Conservation (phyloP, 2,888 invertebrate species). For the Ganaspis brasiliensis region DNA sequence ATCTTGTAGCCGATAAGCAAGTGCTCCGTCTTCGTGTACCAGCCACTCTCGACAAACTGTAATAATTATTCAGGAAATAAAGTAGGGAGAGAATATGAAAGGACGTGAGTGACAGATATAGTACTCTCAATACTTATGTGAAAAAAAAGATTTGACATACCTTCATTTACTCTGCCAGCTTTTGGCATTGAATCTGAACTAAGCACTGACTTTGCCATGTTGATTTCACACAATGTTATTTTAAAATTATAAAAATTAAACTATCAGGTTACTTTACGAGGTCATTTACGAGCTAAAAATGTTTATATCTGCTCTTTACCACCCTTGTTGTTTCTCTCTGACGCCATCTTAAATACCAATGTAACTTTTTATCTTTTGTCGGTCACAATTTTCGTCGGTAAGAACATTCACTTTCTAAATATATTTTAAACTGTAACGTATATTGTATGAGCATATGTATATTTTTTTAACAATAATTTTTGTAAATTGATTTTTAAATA, state of each 20-base stretch:
- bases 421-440: no score
- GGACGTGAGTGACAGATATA: slow-evolving; percentile 45
- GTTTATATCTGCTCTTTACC: slow-evolving; percentile 7
- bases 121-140: slow-evolving; percentile 24
- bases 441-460: no score
- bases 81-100: slow-evolving; percentile 38
- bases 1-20: slow-evolving; percentile 90
- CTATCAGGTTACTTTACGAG: neutral
- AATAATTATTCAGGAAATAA: slow-evolving; percentile 68
- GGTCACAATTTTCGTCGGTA: neutral
- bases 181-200: slow-evolving; percentile 83
- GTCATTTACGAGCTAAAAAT: slow-evolving; percentile 3
- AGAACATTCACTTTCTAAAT: slow-evolving; percentile 1
- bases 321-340: slow-evolving; percentile 21
- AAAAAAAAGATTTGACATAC: slow-evolving; percentile 73
- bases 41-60: slow-evolving; percentile 91
- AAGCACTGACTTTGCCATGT: slow-evolving; percentile 77
- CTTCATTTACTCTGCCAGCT: slow-evolving; percentile 86
- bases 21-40: slow-evolving; percentile 91
- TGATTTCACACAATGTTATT: neutral
- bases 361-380: neutral
- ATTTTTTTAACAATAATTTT: no score
- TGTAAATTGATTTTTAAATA: no score
- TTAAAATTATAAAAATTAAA: neutral
- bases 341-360: slow-evolving; percentile 35